phyloP scores from a whole-genome alignment of 2,113 vertebrate genomes.

The Scartelaos histophorus region DNA sequence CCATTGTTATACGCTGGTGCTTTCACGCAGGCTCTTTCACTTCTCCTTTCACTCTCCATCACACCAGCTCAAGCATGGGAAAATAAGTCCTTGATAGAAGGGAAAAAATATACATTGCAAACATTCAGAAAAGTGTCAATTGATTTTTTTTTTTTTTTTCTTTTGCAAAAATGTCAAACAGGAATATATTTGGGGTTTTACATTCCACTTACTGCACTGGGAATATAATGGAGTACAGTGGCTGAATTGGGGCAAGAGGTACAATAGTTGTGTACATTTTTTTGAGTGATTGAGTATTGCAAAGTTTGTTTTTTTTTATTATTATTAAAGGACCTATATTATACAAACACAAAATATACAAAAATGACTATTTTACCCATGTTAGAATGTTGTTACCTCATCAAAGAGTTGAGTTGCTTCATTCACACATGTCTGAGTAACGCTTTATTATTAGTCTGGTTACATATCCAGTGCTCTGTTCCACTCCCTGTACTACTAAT shows the following conservation, averaged over 20 bases:
- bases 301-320: no score
- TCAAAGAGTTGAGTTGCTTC: no score
- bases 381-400: no score
- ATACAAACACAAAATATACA: no score
- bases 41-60: constrained; percentile 5
- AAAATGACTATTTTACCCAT: no score
- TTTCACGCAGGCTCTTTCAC: constrained; percentile 14
- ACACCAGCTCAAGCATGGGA: constrained; percentile 10
- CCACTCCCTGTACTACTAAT: no score
- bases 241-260: background rate
- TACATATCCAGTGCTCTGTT: no score
- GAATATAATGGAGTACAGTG: background rate
- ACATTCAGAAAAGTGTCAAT: constrained; percentile 3
- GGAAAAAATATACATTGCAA: background rate
- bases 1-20: constrained; percentile 24
- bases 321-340: no score
- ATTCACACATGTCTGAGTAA: no score
- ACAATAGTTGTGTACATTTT: background rate
- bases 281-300: no score
- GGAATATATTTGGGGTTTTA: background rate
- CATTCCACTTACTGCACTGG: background rate
- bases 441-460: no score
- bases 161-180: constrained; percentile 27
- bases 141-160: constrained; percentile 14
- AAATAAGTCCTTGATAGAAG: constrained; percentile 13